Conservation (phyloP, 2,113 vertebrate species). For the Plotosus lineatus region DNA sequence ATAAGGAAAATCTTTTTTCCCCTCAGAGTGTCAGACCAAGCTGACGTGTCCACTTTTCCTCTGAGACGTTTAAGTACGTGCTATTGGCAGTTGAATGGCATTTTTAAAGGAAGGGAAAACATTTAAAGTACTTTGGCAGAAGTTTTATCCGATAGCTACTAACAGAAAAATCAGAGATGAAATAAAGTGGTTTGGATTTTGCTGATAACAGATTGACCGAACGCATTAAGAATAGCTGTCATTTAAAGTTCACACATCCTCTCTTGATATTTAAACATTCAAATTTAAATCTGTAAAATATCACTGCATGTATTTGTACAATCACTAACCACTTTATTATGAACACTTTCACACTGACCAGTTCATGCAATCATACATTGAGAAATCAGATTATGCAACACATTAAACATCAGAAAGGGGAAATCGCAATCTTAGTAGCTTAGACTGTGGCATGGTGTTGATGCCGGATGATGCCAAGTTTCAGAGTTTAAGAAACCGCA, state of each 20-base stretch:
- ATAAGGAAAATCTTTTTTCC: slow-evolving; percentile 30
- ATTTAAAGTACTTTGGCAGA: slow-evolving; percentile 46
- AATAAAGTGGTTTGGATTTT: not conserved
- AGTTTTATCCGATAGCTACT: slow-evolving; percentile 22
- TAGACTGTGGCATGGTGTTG: not conserved
- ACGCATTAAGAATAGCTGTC: not conserved
- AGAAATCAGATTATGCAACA: not conserved
- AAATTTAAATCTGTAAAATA: not conserved
- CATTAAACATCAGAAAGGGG: not conserved
- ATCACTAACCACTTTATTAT: not conserved
- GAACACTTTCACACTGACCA: not conserved
- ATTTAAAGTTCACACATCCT: not conserved
- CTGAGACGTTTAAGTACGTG: slow-evolving; percentile 14
- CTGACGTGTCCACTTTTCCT: slow-evolving; percentile 26
- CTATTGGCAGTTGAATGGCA: slow-evolving; percentile 43
- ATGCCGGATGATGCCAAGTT: not conserved
- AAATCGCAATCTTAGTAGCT: not conserved
- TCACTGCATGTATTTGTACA: not conserved
- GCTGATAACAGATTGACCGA: not conserved
- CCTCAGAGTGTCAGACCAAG: not conserved
- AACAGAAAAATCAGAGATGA: not conserved
- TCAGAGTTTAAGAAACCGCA: not conserved
- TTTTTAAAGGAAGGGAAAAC: slow-evolving; percentile 42
- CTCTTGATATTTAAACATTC: not conserved
- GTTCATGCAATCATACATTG: not conserved